Conservation (phyloP, 2,888 invertebrate genomes). For the Teleiodes luculella region DNA sequence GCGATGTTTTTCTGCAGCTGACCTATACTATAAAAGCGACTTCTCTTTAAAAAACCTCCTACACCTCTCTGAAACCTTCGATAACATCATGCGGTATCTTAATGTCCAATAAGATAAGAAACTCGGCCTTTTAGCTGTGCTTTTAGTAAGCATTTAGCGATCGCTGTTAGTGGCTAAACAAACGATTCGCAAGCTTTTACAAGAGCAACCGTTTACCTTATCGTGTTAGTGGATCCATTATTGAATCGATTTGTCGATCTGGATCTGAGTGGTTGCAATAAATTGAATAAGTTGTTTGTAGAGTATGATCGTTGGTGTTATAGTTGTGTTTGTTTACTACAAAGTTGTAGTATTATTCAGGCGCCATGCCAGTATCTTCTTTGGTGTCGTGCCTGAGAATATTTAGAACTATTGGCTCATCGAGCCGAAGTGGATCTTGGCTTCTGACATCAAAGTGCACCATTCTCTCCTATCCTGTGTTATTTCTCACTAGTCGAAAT, state of each 20-base stretch:
- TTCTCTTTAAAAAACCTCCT: too few species aligned
- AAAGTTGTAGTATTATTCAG: too few species aligned
- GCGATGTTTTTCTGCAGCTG: too few species aligned
- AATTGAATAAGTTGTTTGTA: background rate
- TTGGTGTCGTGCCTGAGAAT: too few species aligned
- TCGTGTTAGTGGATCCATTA: background rate
- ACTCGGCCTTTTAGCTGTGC: background rate
- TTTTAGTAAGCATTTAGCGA: background rate
- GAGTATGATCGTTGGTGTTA: background rate
- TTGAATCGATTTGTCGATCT: background rate
- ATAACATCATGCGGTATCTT: background rate
- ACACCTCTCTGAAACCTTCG: background rate
- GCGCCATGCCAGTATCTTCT: background rate
- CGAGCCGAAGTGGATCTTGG: too few species aligned
- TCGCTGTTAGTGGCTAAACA: background rate
- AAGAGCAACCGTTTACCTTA: background rate
- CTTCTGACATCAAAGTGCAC: too few species aligned
- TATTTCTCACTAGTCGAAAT: too few species aligned
- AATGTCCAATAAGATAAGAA: background rate
- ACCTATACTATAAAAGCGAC: too few species aligned
- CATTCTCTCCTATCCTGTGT: too few species aligned
- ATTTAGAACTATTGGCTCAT: too few species aligned
- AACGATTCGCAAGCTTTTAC: background rate
- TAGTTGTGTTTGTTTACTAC: background rate
- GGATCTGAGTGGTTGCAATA: background rate